Conservation (phyloP, 2,113 vertebrate species). For the Conger conger region DNA sequence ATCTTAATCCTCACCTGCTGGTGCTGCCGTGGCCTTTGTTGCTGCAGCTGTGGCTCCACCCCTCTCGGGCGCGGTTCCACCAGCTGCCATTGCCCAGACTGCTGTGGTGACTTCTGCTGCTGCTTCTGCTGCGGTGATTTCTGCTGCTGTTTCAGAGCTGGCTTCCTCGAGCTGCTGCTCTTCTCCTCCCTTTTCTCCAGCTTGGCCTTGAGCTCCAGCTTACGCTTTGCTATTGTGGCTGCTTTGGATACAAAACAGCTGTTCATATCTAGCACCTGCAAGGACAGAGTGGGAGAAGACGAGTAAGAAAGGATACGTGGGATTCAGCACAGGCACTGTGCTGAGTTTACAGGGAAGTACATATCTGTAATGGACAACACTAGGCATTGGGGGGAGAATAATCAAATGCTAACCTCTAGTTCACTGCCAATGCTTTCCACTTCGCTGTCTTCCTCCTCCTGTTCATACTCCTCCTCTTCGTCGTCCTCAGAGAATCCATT, state of each 20-base stretch:
- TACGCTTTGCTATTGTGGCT: slow-evolving; percentile 41
- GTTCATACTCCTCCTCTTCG: slow-evolving; percentile 32
- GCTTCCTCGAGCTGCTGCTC: slow-evolving; percentile 26
- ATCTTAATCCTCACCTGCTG: neutral
- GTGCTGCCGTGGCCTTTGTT: neutral
- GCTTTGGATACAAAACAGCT: slow-evolving; percentile 48
- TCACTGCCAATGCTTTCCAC: slow-evolving; percentile 29
- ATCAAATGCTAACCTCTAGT: slow-evolving; percentile 47
- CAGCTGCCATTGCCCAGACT: neutral
- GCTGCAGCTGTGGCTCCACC: neutral
- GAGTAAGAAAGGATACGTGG: neutral
- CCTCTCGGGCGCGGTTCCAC: no score
- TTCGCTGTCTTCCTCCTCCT: slow-evolving; percentile 10
- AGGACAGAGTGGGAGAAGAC: neutral
- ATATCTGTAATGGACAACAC: no score
- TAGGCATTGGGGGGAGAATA: no score
- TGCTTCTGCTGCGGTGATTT: slow-evolving; percentile 32
- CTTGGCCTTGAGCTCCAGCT: slow-evolving; percentile 39
- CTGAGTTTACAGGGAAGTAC: neutral
- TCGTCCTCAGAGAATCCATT: neutral
- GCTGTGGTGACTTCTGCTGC: no score
- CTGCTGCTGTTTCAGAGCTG: slow-evolving; percentile 19
- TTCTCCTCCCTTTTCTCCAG: slow-evolving; percentile 41
- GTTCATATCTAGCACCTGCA: slow-evolving; percentile 57
- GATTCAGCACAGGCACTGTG: neutral